Conservation (phyloP, 1,140 invertebrate genomes). For the Drosophila sp. region DNA sequence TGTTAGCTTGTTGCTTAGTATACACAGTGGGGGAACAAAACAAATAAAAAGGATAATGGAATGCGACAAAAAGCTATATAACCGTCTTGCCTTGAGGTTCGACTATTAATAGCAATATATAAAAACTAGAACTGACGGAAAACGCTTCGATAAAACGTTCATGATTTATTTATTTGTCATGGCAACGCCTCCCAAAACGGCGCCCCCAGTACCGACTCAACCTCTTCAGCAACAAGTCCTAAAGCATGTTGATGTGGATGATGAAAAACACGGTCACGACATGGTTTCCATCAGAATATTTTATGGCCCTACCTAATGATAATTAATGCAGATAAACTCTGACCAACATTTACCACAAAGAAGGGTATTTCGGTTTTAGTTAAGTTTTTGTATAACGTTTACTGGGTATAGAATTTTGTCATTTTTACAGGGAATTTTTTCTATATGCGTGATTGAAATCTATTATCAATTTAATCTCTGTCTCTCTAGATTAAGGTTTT, state of each 20-base stretch:
- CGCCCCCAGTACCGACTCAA: neutral
- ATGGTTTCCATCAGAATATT: slow-evolving; percentile 40
- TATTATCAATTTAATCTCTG: slow-evolving; percentile 48
- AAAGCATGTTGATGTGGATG: neutral
- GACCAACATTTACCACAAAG: slow-evolving; percentile 26
- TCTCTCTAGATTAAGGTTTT: slow-evolving; percentile 46
- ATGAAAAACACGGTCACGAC: slow-evolving; percentile 50
- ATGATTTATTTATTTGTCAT: slow-evolving; percentile 54
- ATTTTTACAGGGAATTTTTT: neutral
- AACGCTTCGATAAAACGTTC: slow-evolving; percentile 60
- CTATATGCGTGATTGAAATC: neutral
- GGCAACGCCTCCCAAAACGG: slow-evolving; percentile 51
- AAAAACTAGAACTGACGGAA: slow-evolving; percentile 42
- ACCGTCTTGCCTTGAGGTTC: slow-evolving; percentile 19
- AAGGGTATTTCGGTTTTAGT: neutral
- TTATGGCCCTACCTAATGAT: slow-evolving; percentile 45
- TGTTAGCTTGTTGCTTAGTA: neutral
- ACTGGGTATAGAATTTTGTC: slow-evolving; percentile 31
- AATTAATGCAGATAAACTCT: slow-evolving; percentile 37
- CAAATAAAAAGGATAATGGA: slow-evolving; percentile 1
- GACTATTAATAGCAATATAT: slow-evolving; percentile 30
- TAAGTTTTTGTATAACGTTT: slow-evolving; percentile 50
- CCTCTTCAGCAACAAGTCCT: slow-evolving; percentile 68
- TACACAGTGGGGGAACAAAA: neutral
- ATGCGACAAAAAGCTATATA: neutral